A percentile compares a stretch with the other conserved stretches of the same genome.
Conservation (phyloP, 2,888 invertebrate genomes). For the Agrochola macilenta region DNA sequence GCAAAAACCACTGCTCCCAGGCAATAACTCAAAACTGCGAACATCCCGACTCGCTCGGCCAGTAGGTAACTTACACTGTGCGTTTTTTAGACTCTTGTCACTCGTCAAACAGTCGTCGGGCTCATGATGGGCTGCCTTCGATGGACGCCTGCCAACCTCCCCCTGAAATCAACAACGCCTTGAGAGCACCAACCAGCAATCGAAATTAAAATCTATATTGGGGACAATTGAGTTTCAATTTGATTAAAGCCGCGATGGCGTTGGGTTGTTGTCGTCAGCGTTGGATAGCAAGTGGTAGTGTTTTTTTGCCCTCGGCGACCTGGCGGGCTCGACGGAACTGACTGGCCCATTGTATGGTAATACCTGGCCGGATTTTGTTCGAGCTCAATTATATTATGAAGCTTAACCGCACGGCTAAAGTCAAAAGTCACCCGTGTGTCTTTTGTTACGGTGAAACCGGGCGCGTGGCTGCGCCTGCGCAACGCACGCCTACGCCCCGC, state of each 20-base stretch:
- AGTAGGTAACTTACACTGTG: conserved; percentile 85
- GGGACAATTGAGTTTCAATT: conserved; percentile 63
- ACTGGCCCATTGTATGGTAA: conserved; percentile 90
- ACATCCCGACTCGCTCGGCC: conserved; percentile 75
- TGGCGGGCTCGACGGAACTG: conserved; percentile 89
- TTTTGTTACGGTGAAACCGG: conserved; percentile 77
- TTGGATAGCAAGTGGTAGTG: conserved; percentile 82
- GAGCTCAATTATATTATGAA: conserved; percentile 90
- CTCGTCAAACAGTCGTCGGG: conserved; percentile 88
- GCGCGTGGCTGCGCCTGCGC: conserved; percentile 72
- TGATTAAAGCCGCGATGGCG: conserved; percentile 42
- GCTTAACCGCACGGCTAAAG: conserved; percentile 88
- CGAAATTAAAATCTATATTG: conserved; percentile 55
- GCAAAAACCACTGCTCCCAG: conserved; percentile 74
- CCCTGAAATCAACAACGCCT: conserved; percentile 58
- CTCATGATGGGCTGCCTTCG: conserved; percentile 89
- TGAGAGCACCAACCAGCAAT: conserved; percentile 43
- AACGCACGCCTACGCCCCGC: conserved; percentile 56
- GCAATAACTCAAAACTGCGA: conserved; percentile 88
- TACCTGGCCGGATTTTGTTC: conserved; percentile 89
- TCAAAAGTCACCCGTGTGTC: conserved; percentile 89
- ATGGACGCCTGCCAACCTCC: conserved; percentile 88
- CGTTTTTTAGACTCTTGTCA: conserved; percentile 88
- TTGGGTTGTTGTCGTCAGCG: conserved; percentile 67
- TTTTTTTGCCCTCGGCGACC: conserved; percentile 89